Evolutionary conservation across 2,113 vertebrate species (phyloP).

Genomic region (Felis chaus): DNA sequence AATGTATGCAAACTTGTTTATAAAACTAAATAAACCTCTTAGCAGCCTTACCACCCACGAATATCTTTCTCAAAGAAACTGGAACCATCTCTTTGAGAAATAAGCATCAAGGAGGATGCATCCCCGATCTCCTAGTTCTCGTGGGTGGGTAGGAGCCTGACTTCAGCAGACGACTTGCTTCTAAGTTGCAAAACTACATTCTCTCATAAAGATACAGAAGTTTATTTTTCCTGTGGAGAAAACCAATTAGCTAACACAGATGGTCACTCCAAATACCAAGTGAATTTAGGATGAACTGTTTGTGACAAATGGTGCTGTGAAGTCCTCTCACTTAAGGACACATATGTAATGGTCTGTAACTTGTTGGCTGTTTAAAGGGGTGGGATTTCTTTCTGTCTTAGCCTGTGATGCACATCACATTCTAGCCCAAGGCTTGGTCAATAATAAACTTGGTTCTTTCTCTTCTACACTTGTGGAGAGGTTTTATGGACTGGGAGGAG

Average conservation of each 20-base stretch:
- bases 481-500: not conserved
- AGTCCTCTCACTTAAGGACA: not conserved
- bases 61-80: not conserved
- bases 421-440: not conserved
- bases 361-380: not conserved
- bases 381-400: not conserved
- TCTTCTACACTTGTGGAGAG: not conserved
- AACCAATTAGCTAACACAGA: not conserved
- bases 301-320: not conserved
- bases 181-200: not conserved
- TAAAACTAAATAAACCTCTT: not conserved
- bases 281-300: not conserved
- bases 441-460: not conserved
- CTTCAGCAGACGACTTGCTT: not conserved
- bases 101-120: no score
- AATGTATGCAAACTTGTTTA: not conserved
- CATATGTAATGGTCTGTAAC: not conserved
- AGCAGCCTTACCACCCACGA: not conserved
- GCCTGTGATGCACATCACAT: not conserved
- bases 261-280: not conserved
- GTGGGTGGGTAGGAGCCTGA: not conserved
- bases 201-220: not conserved
- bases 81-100: not conserved
- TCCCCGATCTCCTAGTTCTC: not conserved
- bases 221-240: not conserved